Evolutionary conservation across 2,113 vertebrate genomes (phyloP).

Genomic region (Hemicordylus capensis): DNA sequence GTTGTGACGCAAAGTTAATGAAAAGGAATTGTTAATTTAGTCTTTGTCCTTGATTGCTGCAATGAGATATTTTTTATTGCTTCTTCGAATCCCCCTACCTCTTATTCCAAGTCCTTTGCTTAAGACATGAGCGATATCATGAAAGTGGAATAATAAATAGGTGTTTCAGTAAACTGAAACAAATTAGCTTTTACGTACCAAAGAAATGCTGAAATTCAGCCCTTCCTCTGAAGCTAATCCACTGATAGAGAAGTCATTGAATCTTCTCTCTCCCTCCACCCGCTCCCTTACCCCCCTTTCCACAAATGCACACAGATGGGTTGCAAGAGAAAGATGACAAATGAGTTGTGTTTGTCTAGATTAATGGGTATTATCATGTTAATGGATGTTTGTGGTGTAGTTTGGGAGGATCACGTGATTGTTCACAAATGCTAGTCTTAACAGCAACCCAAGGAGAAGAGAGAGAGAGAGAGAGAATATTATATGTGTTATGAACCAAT

Average conservation of each 20-base stretch:
- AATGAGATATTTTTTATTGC: constrained; percentile 56
- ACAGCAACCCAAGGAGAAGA: constrained; percentile 38
- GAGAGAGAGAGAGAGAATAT: background rate
- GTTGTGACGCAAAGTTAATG: constrained; percentile 35
- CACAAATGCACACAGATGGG: constrained; percentile 74
- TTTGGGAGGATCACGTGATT: constrained; percentile 73
- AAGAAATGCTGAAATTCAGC: constrained; percentile 73
- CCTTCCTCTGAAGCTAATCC: constrained; percentile 78
- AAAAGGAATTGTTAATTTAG: constrained; percentile 36
- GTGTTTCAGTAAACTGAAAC: constrained; percentile 76
- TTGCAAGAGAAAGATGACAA: constrained; percentile 79
- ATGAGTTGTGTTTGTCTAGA: constrained; percentile 82
- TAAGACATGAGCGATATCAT: constrained; percentile 67
- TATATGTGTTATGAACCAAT: constrained; percentile 44
- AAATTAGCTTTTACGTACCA: constrained; percentile 73
- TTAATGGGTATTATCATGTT: constrained; percentile 85
- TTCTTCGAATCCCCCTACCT: constrained; percentile 29
- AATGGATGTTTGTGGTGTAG: constrained; percentile 80
- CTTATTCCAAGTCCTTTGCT: constrained; percentile 53
- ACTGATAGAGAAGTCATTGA: constrained; percentile 73
- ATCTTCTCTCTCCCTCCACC: constrained; percentile 34
- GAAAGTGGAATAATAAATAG: constrained; percentile 73
- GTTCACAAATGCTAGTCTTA: constrained; percentile 67
- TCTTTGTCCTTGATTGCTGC: constrained; percentile 36
- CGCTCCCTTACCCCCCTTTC: constrained; percentile 59